phyloP scores from a whole-genome alignment of 2,888 invertebrate species.

The Unio delphinus region DNA sequence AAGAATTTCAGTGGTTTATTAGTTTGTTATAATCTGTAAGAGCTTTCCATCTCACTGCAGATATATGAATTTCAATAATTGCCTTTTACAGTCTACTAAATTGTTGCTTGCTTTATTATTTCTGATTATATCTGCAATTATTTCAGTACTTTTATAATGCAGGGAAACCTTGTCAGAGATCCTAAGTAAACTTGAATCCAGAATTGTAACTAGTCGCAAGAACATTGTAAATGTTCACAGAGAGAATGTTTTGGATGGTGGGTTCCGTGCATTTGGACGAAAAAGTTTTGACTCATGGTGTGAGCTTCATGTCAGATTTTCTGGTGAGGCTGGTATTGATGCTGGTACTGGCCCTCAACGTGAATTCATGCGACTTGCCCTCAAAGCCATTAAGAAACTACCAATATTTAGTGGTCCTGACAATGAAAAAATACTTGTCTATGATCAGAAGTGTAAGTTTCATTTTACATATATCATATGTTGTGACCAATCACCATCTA shows the following conservation, averaged over 20 bases:
- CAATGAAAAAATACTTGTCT: not conserved
- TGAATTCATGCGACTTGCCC: not conserved
- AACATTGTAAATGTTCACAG: conserved; percentile 1
- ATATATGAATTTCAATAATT: no score
- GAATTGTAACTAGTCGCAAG: not conserved
- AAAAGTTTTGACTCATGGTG: not conserved
- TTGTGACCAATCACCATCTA: no score
- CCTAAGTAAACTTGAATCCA: no score
- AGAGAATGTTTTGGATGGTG: not conserved
- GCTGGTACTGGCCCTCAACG: not conserved
- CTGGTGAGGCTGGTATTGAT: not conserved
- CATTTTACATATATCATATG: not conserved
- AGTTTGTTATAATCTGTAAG: no score
- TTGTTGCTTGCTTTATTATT: no score
- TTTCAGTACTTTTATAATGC: no score
- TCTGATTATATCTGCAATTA: no score
- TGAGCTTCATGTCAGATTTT: not conserved
- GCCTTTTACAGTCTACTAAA: no score
- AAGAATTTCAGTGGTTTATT: no score
- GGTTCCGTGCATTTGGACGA: not conserved
- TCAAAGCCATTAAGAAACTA: not conserved
- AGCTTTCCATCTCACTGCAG: no score
- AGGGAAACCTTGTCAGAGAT: no score
- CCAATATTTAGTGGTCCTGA: not conserved
- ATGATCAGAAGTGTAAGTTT: not conserved